Base-by-base conservation (phyloP, 2,797 vertebrate genomes). In the Rhyacichthys aspro region DNA sequence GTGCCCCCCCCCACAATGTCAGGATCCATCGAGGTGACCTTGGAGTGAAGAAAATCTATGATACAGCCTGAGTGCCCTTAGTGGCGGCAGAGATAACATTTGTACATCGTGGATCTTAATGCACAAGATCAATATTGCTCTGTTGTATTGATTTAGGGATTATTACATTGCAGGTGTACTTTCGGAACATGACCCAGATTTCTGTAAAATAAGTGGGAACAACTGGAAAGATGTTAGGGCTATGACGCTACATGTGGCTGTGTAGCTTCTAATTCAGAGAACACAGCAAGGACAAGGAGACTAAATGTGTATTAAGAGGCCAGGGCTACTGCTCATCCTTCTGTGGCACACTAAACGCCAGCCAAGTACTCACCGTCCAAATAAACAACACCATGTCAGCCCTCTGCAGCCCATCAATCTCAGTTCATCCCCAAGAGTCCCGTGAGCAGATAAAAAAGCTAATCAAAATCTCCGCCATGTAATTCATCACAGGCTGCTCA, bases 361-460 rank as follows among this genome's bases (percentile, higher is more conserved):
- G 61, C 67, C 66, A 64, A 76, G 67, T 75, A 61, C 64, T 57
- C 72, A 53, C 10, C 46, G 9, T 74, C 74, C 67, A 65, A 82
- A 87, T 84, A 89, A 88, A 90, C 79, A 84, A 59, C 74, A 73
- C 43, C 65, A 42, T 60, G 82, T 74, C 62, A 78, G 60, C 45
- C 41, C 70, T 41, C 60, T 59, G 43, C 65, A 72, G 82, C 41
- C 55, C 67, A 91, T 90, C 84, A 45, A 62, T 90, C 86, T 86
- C 67, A 1, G 43, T 8, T 71, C 67, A 45, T 75, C 80, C 83
- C 74, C 54, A 28, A 63, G 85, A 81, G 82, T 79, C 78, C 70
- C 28, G 11, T 67, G 74, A 87, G 81, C 76, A 88, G 88, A 91
- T 91, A 88, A 89, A 90, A 38, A 90, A 89, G 75, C 76, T 89